These are phyloP conservation scores for Phthorimaea operculella DNA, from an alignment of 1,140 invertebrate genomes.

Conservation along the genomic window DNA sequence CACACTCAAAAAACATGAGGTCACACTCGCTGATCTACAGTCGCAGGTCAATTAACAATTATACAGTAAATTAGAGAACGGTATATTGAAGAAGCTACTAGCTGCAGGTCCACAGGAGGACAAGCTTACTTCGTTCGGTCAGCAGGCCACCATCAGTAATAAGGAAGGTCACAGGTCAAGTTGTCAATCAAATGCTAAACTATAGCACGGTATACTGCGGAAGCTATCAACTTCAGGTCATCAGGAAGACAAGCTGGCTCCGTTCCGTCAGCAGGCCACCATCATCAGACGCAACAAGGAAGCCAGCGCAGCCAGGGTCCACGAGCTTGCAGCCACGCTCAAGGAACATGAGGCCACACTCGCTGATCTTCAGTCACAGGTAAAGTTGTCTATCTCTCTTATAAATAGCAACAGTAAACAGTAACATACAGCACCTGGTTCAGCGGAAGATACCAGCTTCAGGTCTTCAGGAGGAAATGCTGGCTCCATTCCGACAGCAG, in stretches of 20 bases:
- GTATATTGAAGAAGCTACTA: constrained; percentile 66
- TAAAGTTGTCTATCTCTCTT: constrained; percentile 23
- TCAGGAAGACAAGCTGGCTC: constrained; percentile 78
- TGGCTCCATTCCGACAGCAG: constrained; percentile 86
- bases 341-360: constrained; percentile 68
- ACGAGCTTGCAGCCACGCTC: constrained; percentile 72
- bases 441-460: constrained; percentile 63
- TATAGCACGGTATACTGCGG: constrained; percentile 70
- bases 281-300: constrained; percentile 84
- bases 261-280: constrained; percentile 86
- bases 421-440: constrained; percentile 71
- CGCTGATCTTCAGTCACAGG: constrained; percentile 66
- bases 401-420: constrained; percentile 71
- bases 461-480: constrained; percentile 73
- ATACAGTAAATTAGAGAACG: constrained; percentile 70
- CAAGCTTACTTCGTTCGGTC: constrained; percentile 83
- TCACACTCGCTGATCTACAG: constrained; percentile 65
- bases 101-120: constrained; percentile 69
- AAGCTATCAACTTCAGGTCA: constrained; percentile 62
- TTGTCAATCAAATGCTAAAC: constrained; percentile 54
- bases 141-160: constrained; percentile 85
- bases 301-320: constrained; percentile 75
- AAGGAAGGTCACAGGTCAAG: constrained; percentile 72
- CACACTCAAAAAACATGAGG: constrained; percentile 71
- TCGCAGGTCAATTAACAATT: constrained; percentile 41